Percentiles rank a stretch among this genome's conserved stretches.
Evolutionary conservation across 1,140 invertebrate species (phyloP).

Genomic region (Drosophila gunungcola): DNA sequence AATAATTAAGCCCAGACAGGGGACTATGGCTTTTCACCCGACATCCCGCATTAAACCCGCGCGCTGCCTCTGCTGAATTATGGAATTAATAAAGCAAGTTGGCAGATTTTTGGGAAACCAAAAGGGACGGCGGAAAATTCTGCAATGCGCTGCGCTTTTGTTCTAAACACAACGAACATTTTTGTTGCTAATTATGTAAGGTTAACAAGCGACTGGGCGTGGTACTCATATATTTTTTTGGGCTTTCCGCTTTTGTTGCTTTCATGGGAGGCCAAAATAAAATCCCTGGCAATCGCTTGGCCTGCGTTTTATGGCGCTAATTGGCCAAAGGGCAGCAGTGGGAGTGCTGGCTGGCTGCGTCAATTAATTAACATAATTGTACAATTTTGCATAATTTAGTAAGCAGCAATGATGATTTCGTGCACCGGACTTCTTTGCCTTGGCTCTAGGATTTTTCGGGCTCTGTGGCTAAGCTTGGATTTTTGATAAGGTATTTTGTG

Average conservation of each 20-base stretch:
- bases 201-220: constrained; percentile 60
- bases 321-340: constrained; percentile 32
- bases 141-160: constrained; percentile 73
- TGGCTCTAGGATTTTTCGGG: neutral
- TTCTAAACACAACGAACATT: constrained; percentile 75
- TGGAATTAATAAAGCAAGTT: constrained; percentile 79
- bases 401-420: constrained; percentile 46
- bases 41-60: constrained; percentile 36
- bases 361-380: constrained; percentile 83
- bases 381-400: constrained; percentile 78
- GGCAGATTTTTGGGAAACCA: constrained; percentile 37
- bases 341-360: constrained; percentile 46
- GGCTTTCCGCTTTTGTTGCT: constrained; percentile 12
- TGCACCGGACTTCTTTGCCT: constrained; percentile 11
- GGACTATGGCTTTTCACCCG: constrained; percentile 10
- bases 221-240: constrained; percentile 29
- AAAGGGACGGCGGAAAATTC: constrained; percentile 38
- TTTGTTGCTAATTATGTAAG: constrained; percentile 79
- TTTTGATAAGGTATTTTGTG: neutral
- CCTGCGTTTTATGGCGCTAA: constrained; percentile 79
- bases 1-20: constrained; percentile 72
- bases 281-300: constrained; percentile 59
- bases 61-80: constrained; percentile 63
- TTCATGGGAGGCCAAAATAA: constrained; percentile 51
- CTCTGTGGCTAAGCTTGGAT: neutral